Conservation (phyloP, 1,140 invertebrate genomes). For the Hycleus phaleratus region DNA sequence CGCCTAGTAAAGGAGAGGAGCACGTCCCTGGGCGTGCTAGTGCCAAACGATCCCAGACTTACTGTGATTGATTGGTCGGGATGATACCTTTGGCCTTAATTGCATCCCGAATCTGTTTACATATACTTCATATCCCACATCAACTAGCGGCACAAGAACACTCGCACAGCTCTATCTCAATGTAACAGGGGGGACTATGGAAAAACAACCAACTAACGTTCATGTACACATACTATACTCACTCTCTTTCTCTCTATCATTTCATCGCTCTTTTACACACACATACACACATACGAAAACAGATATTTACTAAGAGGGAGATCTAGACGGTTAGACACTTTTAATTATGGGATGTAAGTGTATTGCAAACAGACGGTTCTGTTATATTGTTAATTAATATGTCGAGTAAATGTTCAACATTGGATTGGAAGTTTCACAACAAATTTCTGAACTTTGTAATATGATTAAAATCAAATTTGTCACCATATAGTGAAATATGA, state of each 20-base stretch:
- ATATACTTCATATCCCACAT: conserved; percentile 33
- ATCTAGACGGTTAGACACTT: conserved; percentile 29
- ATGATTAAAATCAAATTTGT: too few species aligned
- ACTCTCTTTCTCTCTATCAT: too few species aligned
- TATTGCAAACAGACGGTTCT: conserved; percentile 18
- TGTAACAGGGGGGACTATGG: conserved; percentile 4
- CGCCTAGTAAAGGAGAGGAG: conserved; percentile 26
- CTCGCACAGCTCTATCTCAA: conserved; percentile 9
- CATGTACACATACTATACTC: too few species aligned
- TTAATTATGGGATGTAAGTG: conserved; percentile 31
- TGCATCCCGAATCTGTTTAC: conserved; percentile 38
- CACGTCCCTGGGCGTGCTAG: conserved; percentile 37
- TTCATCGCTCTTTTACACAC: not conserved
- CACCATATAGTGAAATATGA: too few species aligned
- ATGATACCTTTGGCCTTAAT: conserved; percentile 36
- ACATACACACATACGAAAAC: not conserved
- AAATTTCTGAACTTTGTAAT: too few species aligned
- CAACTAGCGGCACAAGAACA: conserved; percentile 5
- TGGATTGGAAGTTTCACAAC: not conserved
- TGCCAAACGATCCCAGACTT: conserved; percentile 35
- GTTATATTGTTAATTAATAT: conserved; percentile 20
- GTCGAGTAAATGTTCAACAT: conserved; percentile 6
- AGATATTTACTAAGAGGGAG: conserved; percentile 28
- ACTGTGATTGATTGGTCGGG: conserved; percentile 37
- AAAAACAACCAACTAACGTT: too few species aligned